These are phyloP conservation scores for Nymphalis c-album DNA, from an alignment of 2,888 invertebrate species.

Conservation along the genomic window DNA sequence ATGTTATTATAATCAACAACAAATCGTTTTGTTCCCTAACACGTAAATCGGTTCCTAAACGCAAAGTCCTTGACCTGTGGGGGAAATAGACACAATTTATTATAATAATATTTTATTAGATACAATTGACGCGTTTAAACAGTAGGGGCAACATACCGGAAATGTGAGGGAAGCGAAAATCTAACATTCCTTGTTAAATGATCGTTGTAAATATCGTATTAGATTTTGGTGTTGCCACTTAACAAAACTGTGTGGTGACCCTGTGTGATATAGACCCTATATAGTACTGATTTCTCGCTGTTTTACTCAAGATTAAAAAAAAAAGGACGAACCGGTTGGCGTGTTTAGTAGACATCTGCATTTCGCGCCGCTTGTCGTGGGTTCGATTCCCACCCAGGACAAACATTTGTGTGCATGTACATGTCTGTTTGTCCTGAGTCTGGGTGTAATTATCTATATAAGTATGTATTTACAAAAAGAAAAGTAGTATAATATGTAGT, in stretches of 20 bases:
- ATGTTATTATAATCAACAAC: not conserved
- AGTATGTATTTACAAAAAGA: too few species aligned
- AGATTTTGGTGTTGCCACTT: not conserved
- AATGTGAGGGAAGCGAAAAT: slow-evolving; percentile 27
- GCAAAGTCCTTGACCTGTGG: slow-evolving; percentile 28
- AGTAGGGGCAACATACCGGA: slow-evolving; percentile 35
- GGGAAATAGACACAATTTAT: slow-evolving; percentile 37
- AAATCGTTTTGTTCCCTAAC: slow-evolving; percentile 4
- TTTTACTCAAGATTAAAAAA: too few species aligned
- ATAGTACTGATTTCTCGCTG: too few species aligned
- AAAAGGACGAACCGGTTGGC: too few species aligned
- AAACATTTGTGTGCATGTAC: too few species aligned
- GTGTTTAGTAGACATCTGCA: too few species aligned
- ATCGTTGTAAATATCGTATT: not conserved
- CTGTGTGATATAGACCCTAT: too few species aligned
- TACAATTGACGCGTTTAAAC: slow-evolving; percentile 40
- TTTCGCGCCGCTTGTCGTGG: too few species aligned
- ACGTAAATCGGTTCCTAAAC: slow-evolving; percentile 9
- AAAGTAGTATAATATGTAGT: too few species aligned
- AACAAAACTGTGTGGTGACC: not conserved
- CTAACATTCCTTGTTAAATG: slow-evolving; percentile 17
- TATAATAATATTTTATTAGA: slow-evolving; percentile 43
- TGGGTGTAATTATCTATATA: too few species aligned
- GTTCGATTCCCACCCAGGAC: too few species aligned
- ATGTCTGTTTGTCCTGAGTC: too few species aligned